Evolutionary conservation across 2,888 invertebrate genomes (phyloP), one percentile per base, ranked within the genome.

Genomic region (Eilema caniola): DNA sequence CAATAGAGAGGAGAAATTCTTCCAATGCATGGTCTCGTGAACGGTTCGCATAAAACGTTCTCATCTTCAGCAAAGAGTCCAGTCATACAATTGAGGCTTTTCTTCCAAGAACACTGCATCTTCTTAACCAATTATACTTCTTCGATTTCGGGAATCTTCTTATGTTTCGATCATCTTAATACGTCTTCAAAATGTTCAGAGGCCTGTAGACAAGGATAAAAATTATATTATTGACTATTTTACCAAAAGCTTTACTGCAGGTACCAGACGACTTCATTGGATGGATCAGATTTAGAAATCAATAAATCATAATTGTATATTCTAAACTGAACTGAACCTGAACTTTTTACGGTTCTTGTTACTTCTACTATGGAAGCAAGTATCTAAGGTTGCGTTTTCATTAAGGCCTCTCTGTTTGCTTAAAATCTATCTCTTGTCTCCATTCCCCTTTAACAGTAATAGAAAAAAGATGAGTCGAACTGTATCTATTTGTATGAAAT

Each of bases 1-100:
- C 94, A 95, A 83, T 88, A 87, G 10, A 95, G 79, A 0, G 95
- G 92, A 0, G 93, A 93, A 8, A 90, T 71, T 64, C 85, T 86
- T 62, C 85, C 86, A 20, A 82, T 78, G 79, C 92, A 92, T 53
- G 91, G 91, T 74, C 84, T 89, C 10, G 88, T 86, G 74, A 94
- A 94, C 11, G 87, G 76, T 65, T 92, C 91, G 25, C 88, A 77
- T 4, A 85, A 79, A 14, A 88, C 90, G 62, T 91, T 89, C 70
- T 87, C 88, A 10, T 75, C 76, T 71, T 89, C 86, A 57, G 83
- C 87, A 4, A 92, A 83, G 31, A 85, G 78, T 24, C 90, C 92
- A 23, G 89, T 87, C 71, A 90, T 87, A 78, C 92, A 93, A 68
- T 87, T 87, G 16, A 85, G 85, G 24, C 88, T 85, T 70, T 87